A percentile compares a stretch with the other conserved stretches of the same genome.
Evolutionary conservation across 2,797 vertebrate genomes (phyloP).

Genomic region (Salmo trutta): DNA sequence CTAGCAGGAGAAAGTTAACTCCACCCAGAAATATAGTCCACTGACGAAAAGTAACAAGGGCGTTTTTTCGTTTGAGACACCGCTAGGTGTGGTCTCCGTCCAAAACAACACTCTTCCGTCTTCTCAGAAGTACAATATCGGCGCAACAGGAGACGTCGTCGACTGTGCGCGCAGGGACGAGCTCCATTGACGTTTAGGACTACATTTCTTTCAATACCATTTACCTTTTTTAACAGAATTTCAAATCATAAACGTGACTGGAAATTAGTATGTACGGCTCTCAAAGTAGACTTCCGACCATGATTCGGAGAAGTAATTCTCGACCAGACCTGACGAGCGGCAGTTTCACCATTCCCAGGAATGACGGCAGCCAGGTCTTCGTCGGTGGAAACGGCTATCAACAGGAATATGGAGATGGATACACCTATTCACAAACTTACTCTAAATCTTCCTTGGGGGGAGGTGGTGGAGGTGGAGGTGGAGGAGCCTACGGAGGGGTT

Average conservation of each 20-base stretch:
- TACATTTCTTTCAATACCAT: not conserved
- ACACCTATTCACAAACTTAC: constrained; percentile 26
- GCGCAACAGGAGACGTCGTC: constrained; percentile 58
- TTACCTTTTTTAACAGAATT: constrained; percentile 4
- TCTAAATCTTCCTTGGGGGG: constrained; percentile 59
- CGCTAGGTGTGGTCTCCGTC: constrained; percentile 72
- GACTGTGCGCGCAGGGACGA: constrained; percentile 28
- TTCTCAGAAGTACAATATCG: constrained; percentile 47
- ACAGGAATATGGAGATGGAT: constrained; percentile 52
- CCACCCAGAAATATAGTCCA: constrained; percentile 2
- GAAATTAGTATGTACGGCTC: constrained; percentile 71
- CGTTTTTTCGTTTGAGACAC: not conserved
- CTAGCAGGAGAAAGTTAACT: not conserved
- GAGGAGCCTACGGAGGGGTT: not conserved
- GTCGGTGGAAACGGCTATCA: constrained; percentile 63
- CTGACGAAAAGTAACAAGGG: not conserved
- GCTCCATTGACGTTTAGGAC: not conserved
- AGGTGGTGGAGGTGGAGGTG: constrained; percentile 43
- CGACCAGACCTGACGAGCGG: constrained; percentile 59
- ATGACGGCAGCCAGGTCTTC: constrained; percentile 25
- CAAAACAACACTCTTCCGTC: constrained; percentile 64
- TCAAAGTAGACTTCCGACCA: constrained; percentile 27
- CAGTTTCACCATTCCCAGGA: constrained; percentile 28
- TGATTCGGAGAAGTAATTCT: constrained; percentile 64
- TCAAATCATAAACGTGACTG: not conserved